Base-by-base conservation (phyloP, 2,888 invertebrate genomes). In the Ichneumoninae sp. region DNA sequence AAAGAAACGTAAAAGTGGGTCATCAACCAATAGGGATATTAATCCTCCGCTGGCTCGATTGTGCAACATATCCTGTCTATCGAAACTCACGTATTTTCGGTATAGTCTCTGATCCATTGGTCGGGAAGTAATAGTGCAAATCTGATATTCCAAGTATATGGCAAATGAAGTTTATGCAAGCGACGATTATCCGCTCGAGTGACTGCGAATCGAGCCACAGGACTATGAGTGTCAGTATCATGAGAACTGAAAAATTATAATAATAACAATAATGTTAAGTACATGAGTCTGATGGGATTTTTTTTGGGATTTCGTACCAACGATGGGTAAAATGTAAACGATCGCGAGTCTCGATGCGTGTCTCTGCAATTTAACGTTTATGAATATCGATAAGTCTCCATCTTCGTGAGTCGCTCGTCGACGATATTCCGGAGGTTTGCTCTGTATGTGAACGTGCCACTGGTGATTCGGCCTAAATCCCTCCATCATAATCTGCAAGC, bases 61-160 rank as follows among this genome's bases (percentile, higher is more conserved):
- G 60, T 26, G 60, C 26, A 60, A 60, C 60, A 13, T 40, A 40
- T 40, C 26, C 26, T 10, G 13, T 62, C 33, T 62, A 30, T 62
- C 54, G 33, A 62, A 19, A 91, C 93, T 93, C 92, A 95, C 95
- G 84, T 87, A 96, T 94, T 78, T 95, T 94, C 1, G 96, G 96
- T 40, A 95, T 94, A 19, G 94, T 94, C 22, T 80, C 69, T 0
- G 94, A 92, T 78, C 96, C 96, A 89, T 95, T 95, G 82, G 95
- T 94, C 2, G 96, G 96, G 50, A 96, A 92, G 79, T 94, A 93
- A 93, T 95, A 95, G 19, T 95, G 95, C 19, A 96, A 92, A 91
- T 95, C 95, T 66, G 95, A 95, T 0, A 96, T 91, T 89, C 95
- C 95, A 33, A 95, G 90, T 80, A 96, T 95, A 89, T 96, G 96